A percentile compares a stretch with the other conserved stretches of the same genome.
phyloP scores from a whole-genome alignment of 2,888 invertebrate species.

The Stenodema calcarata region DNA sequence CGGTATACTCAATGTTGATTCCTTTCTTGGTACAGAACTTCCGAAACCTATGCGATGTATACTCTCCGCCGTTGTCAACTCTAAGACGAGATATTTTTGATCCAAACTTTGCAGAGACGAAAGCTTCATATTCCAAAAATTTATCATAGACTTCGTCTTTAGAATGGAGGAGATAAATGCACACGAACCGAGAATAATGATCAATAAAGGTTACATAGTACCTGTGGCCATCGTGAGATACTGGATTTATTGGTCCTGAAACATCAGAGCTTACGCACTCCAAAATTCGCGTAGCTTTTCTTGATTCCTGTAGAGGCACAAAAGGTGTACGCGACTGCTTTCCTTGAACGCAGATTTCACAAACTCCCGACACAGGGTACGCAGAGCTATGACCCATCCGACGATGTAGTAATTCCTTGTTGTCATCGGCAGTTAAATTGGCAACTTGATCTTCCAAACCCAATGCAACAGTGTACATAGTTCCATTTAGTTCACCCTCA shows the following conservation, averaged over 20 bases:
- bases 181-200: not conserved
- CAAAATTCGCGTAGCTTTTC: not conserved
- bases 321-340: not conserved
- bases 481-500: not conserved
- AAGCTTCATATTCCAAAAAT: not conserved
- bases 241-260: not conserved
- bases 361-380: not conserved
- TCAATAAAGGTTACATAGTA: slow-evolving; percentile 23
- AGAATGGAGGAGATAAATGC: not conserved
- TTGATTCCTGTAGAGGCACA: not conserved
- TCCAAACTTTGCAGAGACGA: not conserved
- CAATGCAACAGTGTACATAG: not conserved
- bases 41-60: not conserved
- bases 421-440: not conserved
- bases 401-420: not conserved
- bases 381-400: slow-evolving; percentile 1
- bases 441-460: not conserved
- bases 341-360: not conserved
- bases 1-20: not conserved
- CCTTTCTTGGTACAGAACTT: not conserved
- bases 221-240: not conserved
- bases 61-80: slow-evolving; percentile 9
- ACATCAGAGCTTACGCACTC: not conserved
- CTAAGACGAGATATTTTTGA: not conserved
- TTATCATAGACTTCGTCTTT: slow-evolving; percentile 7